A percentile compares a stretch with the other conserved stretches of the same genome.
phyloP scores from a whole-genome alignment of 2,113 vertebrate species.

The Galbula dea region DNA sequence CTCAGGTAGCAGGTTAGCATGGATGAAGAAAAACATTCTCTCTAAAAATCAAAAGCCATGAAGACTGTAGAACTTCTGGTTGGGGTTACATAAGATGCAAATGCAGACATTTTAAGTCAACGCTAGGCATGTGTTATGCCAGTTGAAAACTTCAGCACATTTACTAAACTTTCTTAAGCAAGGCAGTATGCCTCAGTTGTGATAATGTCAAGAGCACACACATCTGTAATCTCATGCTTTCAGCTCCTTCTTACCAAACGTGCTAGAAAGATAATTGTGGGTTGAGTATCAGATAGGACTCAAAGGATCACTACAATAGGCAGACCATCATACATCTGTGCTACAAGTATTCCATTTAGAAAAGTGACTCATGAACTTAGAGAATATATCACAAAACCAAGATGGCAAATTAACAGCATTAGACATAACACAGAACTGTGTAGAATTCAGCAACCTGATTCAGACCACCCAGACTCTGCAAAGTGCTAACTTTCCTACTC shows the following conservation, averaged over 20 bases:
- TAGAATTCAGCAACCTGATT: not conserved
- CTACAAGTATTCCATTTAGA: not conserved
- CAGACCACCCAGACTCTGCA: not conserved
- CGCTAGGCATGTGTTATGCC: not conserved
- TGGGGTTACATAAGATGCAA: slow-evolving; percentile 6
- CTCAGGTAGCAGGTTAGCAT: not conserved
- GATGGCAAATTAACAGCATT: not conserved
- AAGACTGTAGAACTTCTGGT: not conserved
- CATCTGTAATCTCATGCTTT: not conserved
- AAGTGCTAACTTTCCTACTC: not conserved
- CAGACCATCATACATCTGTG: not conserved
- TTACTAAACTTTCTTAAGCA: not conserved
- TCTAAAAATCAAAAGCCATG: not conserved
- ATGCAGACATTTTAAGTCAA: slow-evolving; percentile 9
- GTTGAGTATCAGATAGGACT: not conserved
- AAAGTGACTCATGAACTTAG: not conserved
- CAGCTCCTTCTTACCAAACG: not conserved
- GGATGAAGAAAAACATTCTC: not conserved
- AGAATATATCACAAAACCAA: not conserved
- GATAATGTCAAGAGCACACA: not conserved
- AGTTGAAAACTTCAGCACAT: not conserved
- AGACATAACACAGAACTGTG: not conserved
- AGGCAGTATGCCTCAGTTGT: not conserved
- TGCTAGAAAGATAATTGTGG: not conserved
- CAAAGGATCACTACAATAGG: not conserved